Evolutionary conservation across 2,113 vertebrate genomes (phyloP).

Genomic region (Aviceda subcristata): DNA sequence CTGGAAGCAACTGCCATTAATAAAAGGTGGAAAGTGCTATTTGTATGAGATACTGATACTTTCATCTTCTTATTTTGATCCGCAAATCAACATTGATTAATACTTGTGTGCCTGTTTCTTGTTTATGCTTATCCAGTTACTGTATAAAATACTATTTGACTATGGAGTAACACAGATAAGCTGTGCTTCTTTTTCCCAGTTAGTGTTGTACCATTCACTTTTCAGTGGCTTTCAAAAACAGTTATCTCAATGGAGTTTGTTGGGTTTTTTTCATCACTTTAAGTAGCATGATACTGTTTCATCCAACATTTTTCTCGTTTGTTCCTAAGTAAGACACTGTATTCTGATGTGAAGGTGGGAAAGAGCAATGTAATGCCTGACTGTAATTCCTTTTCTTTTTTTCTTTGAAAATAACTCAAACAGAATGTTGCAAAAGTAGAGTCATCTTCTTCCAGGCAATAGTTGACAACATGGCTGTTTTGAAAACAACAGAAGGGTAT

Average conservation of each 20-base stretch:
- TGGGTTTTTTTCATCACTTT: not conserved
- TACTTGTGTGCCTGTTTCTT: not conserved
- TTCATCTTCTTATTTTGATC: not conserved
- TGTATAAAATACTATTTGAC: not conserved
- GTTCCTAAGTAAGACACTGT: not conserved
- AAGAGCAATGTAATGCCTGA: not conserved
- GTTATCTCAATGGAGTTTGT: not conserved
- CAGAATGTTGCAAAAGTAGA: not conserved
- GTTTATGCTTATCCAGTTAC: not conserved
- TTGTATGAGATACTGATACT: not conserved
- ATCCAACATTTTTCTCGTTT: not conserved
- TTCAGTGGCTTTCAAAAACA: not conserved
- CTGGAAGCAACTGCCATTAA: not conserved
- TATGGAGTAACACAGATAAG: not conserved
- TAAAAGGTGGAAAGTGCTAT: not conserved
- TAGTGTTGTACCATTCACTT: not conserved
- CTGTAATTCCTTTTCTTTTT: not conserved
- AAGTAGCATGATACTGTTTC: not conserved
- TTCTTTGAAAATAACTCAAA: not conserved
- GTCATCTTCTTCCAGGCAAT: not conserved
- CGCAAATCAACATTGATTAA: not conserved
- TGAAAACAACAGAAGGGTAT: not conserved
- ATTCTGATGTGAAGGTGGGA: not conserved
- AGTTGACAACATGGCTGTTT: not conserved
- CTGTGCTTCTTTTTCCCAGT: not conserved